phyloP scores from a whole-genome alignment of 2,113 vertebrate genomes.

The Octodon degus region DNA sequence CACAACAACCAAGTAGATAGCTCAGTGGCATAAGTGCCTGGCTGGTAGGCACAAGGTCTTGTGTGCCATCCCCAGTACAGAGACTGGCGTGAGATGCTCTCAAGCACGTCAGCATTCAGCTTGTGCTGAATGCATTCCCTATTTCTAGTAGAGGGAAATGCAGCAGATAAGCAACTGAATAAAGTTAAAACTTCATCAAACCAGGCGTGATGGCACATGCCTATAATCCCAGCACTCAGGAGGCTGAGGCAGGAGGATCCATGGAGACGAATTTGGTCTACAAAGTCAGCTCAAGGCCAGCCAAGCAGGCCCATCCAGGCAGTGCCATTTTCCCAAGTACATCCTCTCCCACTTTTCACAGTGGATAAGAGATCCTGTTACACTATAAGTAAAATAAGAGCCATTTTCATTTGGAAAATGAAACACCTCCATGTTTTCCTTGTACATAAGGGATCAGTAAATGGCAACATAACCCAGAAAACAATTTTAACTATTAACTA shows the following conservation, averaged over 20 bases:
- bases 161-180: conserved; percentile 24
- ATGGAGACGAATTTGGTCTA: too few relatives aligned
- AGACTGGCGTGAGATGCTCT: not conserved
- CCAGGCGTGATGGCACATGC: too few relatives aligned
- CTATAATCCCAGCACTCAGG: too few relatives aligned
- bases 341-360: conserved; percentile 64
- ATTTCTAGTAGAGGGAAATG: conserved; percentile 8
- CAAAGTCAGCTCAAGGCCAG: too few relatives aligned
- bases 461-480: conserved; percentile 68
- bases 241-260: too few relatives aligned
- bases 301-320: not conserved
- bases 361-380: conserved; percentile 70
- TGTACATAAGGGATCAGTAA: conserved; percentile 65
- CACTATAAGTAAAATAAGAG: conserved; percentile 69
- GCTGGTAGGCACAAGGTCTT: too few relatives aligned
- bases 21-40: too few relatives aligned
- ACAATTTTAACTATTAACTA: conserved; percentile 70
- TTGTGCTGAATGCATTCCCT: not conserved
- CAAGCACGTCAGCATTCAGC: not conserved
- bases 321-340: conserved; percentile 59
- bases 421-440: conserved; percentile 63
- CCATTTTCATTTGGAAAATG: conserved; percentile 67
- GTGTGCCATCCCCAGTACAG: too few relatives aligned
- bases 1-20: not conserved
- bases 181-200: conserved; percentile 32